Evolutionary conservation across 2,797 vertebrate genomes (phyloP), one percentile per base, ranked within the genome.

Genomic region (Acanthiza pusilla): DNA sequence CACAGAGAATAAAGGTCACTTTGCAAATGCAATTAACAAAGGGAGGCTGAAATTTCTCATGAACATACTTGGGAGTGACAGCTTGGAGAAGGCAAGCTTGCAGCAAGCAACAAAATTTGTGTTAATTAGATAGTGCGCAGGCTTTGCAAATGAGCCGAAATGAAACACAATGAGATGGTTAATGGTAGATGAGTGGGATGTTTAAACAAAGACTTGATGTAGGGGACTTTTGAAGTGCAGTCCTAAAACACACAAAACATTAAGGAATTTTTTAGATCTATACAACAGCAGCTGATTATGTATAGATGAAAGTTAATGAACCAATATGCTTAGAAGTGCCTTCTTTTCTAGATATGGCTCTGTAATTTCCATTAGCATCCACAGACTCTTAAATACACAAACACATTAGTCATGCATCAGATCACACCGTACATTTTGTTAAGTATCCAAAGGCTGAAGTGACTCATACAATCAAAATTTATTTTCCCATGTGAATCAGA

Each of bases 401-500:
- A 86, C 2, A 9, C 22, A 80, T 96, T 96, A 96, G 92, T 97
- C 96, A 96, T 74, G 70, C 76, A 79, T 86, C 83, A 71, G 78
- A 92, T 93, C 94, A 87, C 91, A 73, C 77, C 0, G 4, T 82
- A 51, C 45, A 51, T 87, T 94, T 90, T 79, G 87, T 91, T 77
- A 89, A 74, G 42, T 32, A 88, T 82, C 74, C 89, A 84, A 85
- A 92, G 70, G 47, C 71, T 80, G 71, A 60, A 85, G 60, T 92
- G 87, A 95, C 75, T 88, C 91, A 96, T 76, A 83, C 2, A 13
- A 62, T 70, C 70, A 91, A 91, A 94, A 82, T 89, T 88, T 88
- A 51, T 93, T 91, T 94, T 92, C 91, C 85, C 74, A 27, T 85
- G 48, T 95, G 92, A 96, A 92, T 97, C 93, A 94, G 83, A 91